Evolutionary conservation across 2,888 invertebrate genomes (phyloP), one percentile per base, ranked within the genome.

Genomic region (Taphrorychus bicolor): DNA sequence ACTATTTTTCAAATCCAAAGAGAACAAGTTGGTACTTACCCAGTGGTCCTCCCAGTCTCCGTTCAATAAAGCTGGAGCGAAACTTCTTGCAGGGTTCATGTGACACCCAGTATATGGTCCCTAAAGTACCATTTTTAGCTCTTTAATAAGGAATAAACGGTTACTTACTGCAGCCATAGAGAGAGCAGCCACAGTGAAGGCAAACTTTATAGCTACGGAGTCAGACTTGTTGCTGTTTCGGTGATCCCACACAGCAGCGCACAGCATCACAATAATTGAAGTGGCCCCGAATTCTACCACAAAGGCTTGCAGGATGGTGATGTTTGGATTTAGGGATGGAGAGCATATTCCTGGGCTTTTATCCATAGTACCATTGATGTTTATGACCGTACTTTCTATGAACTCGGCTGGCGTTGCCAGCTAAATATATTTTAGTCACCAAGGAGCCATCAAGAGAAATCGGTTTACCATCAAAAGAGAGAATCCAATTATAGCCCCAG

Each of bases 21-120:
- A 42, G 42, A 76, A 51, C 76, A 76, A 52, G 1, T 17, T 18
- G 21, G n/a, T 23, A 69, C 64, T 66, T 72, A 88, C 82, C 92
- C 92, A 93, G 70, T 92, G 92, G 19, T 83, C 73, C 0, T 78
- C 70, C 88, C 91, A 93, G 42, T 84, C 82, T 1, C 85, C 86
- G 24, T 89, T 89, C 84, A 89, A 88, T 2, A 92, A 72, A 0
- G 92, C 91, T 0, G 93, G 92, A 0, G 85, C 93, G 14, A 93
- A 85, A 3, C 85, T 86, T 72, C 91, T 83, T 1, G 87, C 90
- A 0, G 90, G 89, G 76, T 91, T 91, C 88, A 90, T 88, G 66
- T 89, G 88, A 58, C 88, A 87, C 1, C 89, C 89, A 7, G 89
- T 88, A 75, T 86, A 88, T 2, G 85, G 84, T 0, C 83, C 82